Evolutionary conservation across 1,140 invertebrate species (phyloP), one percentile per base, ranked within the genome.

Genomic region (Caenorhabditis tropicalis): DNA sequence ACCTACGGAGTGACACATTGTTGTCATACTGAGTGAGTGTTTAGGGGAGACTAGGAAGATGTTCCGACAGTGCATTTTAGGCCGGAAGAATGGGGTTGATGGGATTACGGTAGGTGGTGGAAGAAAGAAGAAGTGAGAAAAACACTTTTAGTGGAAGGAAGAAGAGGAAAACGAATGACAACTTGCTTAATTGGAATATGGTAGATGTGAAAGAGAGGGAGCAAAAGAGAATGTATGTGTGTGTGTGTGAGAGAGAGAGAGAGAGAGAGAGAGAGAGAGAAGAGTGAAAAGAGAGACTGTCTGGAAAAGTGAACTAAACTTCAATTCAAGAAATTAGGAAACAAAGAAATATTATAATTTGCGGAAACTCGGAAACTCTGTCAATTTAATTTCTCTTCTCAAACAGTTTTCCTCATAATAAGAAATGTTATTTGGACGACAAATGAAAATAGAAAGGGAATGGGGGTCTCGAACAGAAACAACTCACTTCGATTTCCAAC

Each of bases 61-160:
- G 10, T 33, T 36, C 31, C 10, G 58, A 65, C 31, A 65, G 31
- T 65, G 3, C 58, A 65, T 36, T 65, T 31, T 10, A 29, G 24
- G 27, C n/a, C 39, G 39, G 39, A 43, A 43, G 39, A 43, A 56
- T 21, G 29, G 29, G 24, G 24, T 36, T 65, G 58, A 65, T 65
- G 58, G 24, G 58, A 74, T 74, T 74, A 74, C 65, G 39, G 65
- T 74, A 74, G 65, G 31, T 19, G 58, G 58, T 12, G 19, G 29
- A 7, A 19, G 31, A 16, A 65, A 15, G 65, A 31, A 74, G 27
- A 31, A 21, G 9, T 10, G 19, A 65, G 33, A 5, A 31, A 36
- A 65, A n/a, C 16, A 36, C 65, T 10, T 74, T 74, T 43, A 74
- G 43, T 74, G 65, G 33, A 74, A 65, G 19, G 21, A 36, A 29